Evolutionary conservation across 2,797 vertebrate species (phyloP).

Genomic region (Mico argentatus): DNA sequence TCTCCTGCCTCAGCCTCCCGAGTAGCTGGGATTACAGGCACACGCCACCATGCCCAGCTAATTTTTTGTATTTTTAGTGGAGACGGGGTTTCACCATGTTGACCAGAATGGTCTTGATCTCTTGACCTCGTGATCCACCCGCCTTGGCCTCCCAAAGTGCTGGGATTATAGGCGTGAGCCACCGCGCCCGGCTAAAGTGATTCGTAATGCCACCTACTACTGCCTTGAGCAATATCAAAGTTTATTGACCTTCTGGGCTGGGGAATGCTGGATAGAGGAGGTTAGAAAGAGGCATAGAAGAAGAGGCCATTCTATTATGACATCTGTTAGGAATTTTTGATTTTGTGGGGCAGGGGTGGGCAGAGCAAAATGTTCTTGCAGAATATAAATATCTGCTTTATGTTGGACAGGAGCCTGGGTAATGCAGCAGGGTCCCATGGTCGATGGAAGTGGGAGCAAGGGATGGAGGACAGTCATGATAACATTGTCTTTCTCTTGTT

Average conservation of each 20-base stretch:
- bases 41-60: too few relatives aligned
- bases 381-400: background rate
- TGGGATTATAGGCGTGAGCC: too few relatives aligned
- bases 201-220: background rate
- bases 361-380: background rate
- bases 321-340: background rate
- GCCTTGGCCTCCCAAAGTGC: too few relatives aligned
- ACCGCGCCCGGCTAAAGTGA: rapidly evolving
- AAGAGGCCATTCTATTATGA: background rate
- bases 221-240: background rate
- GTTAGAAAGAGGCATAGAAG: background rate
- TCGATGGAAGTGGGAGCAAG: background rate
- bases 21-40: too few relatives aligned
- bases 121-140: too few relatives aligned
- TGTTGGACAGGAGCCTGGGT: background rate
- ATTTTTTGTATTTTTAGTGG: too few relatives aligned
- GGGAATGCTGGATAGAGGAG: background rate
- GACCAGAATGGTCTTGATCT: too few relatives aligned
- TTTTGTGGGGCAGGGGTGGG: background rate
- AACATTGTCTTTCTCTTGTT: constrained; percentile 19
- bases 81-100: too few relatives aligned
- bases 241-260: background rate
- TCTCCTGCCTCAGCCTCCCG: too few relatives aligned
- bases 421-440: background rate
- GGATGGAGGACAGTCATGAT: background rate